Base-by-base conservation (phyloP, 1,140 invertebrate species). In the Eubasilissa regina region DNA sequence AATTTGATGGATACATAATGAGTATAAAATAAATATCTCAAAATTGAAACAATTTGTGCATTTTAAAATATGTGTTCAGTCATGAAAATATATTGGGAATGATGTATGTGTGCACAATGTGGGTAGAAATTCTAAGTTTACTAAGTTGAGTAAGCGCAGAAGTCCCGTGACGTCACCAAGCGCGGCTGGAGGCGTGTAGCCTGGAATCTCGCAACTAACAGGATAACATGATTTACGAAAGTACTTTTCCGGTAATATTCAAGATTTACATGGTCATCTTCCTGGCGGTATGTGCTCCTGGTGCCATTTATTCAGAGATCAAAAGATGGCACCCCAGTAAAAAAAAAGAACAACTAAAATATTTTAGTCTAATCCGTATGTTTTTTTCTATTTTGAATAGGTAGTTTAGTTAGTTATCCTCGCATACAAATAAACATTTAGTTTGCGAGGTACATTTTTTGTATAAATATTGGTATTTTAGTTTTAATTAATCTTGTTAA, bases 71-170 rank as follows among this genome's bases (percentile, higher is more conserved):
- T 62, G 53, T n/a, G 51, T 56, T 56, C 17, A 17, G n/a, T 7
- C 53, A 3, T 12, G 4, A 73, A 76, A 76, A 80, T 73, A 44
- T 76, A 53, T 76, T 80, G 15, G 75, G 44, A 62, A 53, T 73
- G 44, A 25, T 77, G 35, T 70, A 48, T 51, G 15, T 15, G 19
- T 19, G 17, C 15, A 70, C 75, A 77, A 80, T 66, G 78, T 51
- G 77, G 75, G 75, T 17, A 75, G 78, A 53, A 75, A 3, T 66
- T 80, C 81, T 82, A 82, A 75, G 75, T 82, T 78, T 82, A 82
- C 70, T 25, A 60, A 21, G 81, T 80, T 82, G 81, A 82, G 81
- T 80, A 78, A 78, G 78, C 78, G 47, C 75, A 78, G 81, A 75
- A 73, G 78, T 75, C 76, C 81, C 78, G 78, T 80, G 81, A 82